These are phyloP conservation scores for Egretta garzetta DNA, from an alignment of 2,113 vertebrate species.

Conservation along the genomic window DNA sequence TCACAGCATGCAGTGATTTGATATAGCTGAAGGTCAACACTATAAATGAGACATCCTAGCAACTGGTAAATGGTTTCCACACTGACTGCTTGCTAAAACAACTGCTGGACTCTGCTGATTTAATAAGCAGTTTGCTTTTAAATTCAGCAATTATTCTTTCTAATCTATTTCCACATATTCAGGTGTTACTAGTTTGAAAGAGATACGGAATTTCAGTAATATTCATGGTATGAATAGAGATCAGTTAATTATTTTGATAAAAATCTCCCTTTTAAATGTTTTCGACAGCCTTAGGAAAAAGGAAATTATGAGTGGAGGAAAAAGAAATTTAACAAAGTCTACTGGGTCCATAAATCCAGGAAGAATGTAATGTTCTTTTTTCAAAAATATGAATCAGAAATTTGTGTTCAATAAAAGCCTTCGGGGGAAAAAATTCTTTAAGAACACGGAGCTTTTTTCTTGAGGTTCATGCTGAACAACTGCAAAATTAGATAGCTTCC, in stretches of 20 bases:
- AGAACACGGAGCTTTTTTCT: not conserved
- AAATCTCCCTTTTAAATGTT: not conserved
- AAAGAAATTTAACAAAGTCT: not conserved
- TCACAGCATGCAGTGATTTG: not conserved
- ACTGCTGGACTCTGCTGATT: not conserved
- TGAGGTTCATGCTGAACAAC: not conserved
- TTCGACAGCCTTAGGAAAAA: not conserved
- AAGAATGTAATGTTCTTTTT: not conserved
- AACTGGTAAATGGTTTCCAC: conserved; percentile 44
- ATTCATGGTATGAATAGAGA: not conserved
- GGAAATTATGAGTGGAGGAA: not conserved
- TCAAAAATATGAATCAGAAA: not conserved
- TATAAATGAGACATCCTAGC: conserved; percentile 50
- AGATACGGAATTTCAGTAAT: not conserved
- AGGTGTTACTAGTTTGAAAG: conserved; percentile 3
- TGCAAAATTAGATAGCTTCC: not conserved
- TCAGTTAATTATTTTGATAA: not conserved
- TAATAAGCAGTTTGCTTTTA: conserved; percentile 24
- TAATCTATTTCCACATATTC: conserved; percentile 27
- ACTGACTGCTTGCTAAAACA: conserved; percentile 9
- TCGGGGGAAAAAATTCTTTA: not conserved
- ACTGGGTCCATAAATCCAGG: not conserved
- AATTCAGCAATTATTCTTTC: conserved; percentile 4
- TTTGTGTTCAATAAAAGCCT: not conserved
- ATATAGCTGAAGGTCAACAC: not conserved